A percentile compares a stretch with the other conserved stretches of the same genome.
These are phyloP conservation scores for Orthosia cruda DNA, from an alignment of 2,888 invertebrate species.

Conservation along the genomic window DNA sequence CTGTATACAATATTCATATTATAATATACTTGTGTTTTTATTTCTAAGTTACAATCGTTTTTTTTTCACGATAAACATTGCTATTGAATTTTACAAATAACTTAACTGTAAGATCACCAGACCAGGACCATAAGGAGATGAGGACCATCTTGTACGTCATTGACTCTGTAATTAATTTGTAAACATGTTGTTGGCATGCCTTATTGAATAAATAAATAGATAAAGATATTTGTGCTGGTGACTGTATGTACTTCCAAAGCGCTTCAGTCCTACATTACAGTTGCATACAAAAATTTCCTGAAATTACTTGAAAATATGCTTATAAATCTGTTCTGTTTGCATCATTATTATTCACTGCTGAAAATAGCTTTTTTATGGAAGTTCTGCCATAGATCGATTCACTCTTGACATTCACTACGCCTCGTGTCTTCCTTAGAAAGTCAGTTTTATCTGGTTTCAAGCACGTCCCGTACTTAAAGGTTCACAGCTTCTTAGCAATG, in stretches of 20 bases:
- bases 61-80: neutral
- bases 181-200: no score
- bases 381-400: neutral
- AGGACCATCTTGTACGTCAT: no score
- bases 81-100: no score
- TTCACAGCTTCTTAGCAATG: slow-evolving; percentile 11
- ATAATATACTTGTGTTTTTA: neutral
- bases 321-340: neutral
- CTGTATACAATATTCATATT: neutral
- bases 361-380: neutral
- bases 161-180: no score
- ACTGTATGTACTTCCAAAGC: neutral
- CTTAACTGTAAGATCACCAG: neutral
- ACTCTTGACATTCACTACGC: slow-evolving; percentile 9
- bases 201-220: no score
- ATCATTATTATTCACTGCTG: neutral
- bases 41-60: neutral
- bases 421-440: slow-evolving; percentile 1
- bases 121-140: no score
- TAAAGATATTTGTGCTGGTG: no score
- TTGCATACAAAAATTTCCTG: neutral
- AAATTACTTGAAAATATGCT: neutral
- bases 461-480: slow-evolving; percentile 27
- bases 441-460: neutral
- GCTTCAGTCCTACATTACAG: neutral